phyloP scores from a whole-genome alignment of 2,888 invertebrate genomes.

The Apeira syringaria region DNA sequence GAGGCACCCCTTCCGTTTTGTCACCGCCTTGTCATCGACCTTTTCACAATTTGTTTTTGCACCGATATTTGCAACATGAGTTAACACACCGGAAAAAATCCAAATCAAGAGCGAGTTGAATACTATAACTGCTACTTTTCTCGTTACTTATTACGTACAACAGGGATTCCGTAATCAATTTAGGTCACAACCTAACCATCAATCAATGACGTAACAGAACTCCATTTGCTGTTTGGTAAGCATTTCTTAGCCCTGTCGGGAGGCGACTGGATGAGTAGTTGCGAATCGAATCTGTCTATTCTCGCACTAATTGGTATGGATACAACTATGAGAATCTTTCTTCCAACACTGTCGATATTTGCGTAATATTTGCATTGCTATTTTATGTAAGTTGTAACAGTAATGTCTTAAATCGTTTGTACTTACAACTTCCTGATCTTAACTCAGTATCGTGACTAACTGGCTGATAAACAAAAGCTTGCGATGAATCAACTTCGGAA shows the following conservation, averaged over 20 bases:
- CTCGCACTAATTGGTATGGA: slow-evolving; percentile 26
- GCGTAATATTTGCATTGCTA: slow-evolving; percentile 51
- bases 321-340: slow-evolving; percentile 30
- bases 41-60: slow-evolving; percentile 43
- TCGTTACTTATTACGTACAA: slow-evolving; percentile 11
- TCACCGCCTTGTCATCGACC: slow-evolving; percentile 51
- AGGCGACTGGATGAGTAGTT: slow-evolving; percentile 32
- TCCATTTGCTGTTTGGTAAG: slow-evolving; percentile 25
- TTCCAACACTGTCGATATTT: slow-evolving; percentile 40
- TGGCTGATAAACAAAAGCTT: slow-evolving; percentile 30
- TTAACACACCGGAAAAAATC: too few relatives aligned
- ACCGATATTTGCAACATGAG: slow-evolving; percentile 35
- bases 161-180: slow-evolving; percentile 27
- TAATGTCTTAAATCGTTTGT: slow-evolving; percentile 34
- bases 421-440: background rate
- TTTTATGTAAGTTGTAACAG: slow-evolving; percentile 49
- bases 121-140: slow-evolving; percentile 11
- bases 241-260: slow-evolving; percentile 25
- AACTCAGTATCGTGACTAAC: slow-evolving; percentile 22
- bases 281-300: slow-evolving; percentile 38
- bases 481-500: slow-evolving; percentile 28
- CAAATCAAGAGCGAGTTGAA: slow-evolving; percentile 12
- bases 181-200: slow-evolving; percentile 29
- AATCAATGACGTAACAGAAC: slow-evolving; percentile 30
- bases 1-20: slow-evolving; percentile 42